A percentile compares a stretch with the other conserved stretches of the same genome.
Evolutionary conservation across 37 sponge, comb jelly and placozoan genomes (phyloP).

Genomic region (Petrosia ficiformis): DNA sequence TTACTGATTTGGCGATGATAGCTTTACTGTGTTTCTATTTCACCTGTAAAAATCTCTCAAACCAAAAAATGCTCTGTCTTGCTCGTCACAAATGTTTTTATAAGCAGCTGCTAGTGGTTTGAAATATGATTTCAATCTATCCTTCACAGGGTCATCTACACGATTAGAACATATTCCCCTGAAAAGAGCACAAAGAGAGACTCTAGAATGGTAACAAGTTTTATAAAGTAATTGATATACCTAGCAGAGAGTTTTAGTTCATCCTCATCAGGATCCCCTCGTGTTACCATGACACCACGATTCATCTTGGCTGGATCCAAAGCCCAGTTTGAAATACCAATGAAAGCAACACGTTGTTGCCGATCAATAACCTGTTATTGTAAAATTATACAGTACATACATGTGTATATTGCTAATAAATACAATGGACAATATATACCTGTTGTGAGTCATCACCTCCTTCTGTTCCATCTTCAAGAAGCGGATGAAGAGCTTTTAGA

Average conservation of each 20-base stretch:
- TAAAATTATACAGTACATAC: no score
- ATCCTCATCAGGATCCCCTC: conserved; percentile 71
- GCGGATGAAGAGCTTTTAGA: conserved; percentile 87
- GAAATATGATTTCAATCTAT: conserved; percentile 39
- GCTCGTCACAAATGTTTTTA: conserved; percentile 26
- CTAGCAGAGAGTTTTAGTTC: conserved; percentile 77
- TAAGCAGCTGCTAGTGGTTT: conserved; percentile 70
- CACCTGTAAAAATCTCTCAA: conserved; percentile 91
- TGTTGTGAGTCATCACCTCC: conserved; percentile 48
- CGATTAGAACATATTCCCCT: conserved; percentile 71
- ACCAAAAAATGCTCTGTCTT: conserved; percentile 74
- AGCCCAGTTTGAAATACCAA: conserved; percentile 99
- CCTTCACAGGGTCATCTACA: conserved; percentile 35
- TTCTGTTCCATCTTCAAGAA: conserved; percentile 80
- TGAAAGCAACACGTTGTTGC: conserved; percentile 81
- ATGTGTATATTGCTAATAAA: no score
- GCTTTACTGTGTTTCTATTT: no score
- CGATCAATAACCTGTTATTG: conserved; percentile 55
- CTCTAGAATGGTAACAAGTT: neutral
- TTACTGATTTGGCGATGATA: no score
- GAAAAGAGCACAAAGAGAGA: neutral
- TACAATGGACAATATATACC: neutral
- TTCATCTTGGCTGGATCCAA: conserved; percentile 99
- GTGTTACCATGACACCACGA: conserved; percentile 89
- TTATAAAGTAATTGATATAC: no score